These are phyloP conservation scores for Torymus auratus DNA, from an alignment of 2,888 invertebrate species.

Conservation along the genomic window DNA sequence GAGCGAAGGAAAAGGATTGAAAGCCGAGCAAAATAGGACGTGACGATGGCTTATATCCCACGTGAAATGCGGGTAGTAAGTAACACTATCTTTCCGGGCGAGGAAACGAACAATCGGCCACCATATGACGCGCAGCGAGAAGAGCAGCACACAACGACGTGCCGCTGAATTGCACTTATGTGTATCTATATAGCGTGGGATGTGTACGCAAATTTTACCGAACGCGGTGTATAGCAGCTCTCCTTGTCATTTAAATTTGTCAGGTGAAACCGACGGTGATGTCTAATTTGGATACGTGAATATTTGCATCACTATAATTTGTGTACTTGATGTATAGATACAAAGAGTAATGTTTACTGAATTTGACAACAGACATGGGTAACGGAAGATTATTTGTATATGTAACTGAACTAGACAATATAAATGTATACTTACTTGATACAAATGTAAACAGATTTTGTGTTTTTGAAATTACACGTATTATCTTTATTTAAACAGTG, in stretches of 20 bases:
- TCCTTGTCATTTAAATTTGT: background rate
- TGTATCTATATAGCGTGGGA: background rate
- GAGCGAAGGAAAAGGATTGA: conserved; percentile 27
- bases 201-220: background rate
- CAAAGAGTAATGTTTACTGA: too few species aligned
- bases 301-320: too few species aligned
- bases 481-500: too few species aligned
- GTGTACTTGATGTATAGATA: too few species aligned
- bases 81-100: conserved; percentile 46
- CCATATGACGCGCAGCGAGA: conserved; percentile 9
- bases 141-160: background rate
- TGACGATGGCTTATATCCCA: conserved; percentile 24
- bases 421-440: too few species aligned
- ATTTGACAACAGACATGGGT: too few species aligned
- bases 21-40: conserved; percentile 50
- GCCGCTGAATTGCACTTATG: conserved; percentile 20
- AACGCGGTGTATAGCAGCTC: background rate
- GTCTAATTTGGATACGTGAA: background rate
- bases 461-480: too few species aligned
- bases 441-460: too few species aligned
- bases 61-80: conserved; percentile 54
- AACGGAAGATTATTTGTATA: too few species aligned
- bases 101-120: conserved; percentile 57
- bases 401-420: too few species aligned
- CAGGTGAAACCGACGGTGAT: background rate